Conservation (phyloP, 2,888 invertebrate genomes). For the Biston stratarius region DNA sequence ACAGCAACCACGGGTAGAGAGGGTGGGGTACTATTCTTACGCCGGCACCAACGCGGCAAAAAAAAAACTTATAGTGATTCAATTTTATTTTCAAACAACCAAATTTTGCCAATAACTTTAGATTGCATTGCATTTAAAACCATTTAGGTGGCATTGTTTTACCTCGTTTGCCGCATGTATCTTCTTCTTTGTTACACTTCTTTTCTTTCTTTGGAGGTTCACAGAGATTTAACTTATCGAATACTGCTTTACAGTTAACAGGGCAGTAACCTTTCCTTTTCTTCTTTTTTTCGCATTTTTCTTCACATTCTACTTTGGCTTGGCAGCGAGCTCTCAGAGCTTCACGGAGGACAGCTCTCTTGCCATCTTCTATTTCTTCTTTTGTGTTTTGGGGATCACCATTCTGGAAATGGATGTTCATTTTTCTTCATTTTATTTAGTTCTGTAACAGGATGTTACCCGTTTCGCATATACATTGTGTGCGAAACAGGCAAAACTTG, state of each 20-base stretch:
- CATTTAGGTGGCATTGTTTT: conserved; percentile 27
- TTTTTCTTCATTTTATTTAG: background rate
- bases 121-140: background rate
- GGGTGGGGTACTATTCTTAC: too few relatives aligned
- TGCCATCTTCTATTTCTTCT: conserved; percentile 1
- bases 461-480: too few relatives aligned
- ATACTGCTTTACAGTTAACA: conserved; percentile 20
- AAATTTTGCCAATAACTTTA: background rate
- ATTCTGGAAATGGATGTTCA: background rate
- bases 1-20: too few relatives aligned
- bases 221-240: conserved; percentile 21
- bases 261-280: conserved; percentile 3
- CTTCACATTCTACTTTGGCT: conserved; percentile 8
- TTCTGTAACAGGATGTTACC: background rate
- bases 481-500: too few relatives aligned
- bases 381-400: background rate
- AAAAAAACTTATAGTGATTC: background rate
- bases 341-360: background rate
- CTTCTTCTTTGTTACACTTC: conserved; percentile 1
- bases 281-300: conserved; percentile 12
- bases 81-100: background rate
- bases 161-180: conserved; percentile 6
- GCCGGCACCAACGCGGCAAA: too few relatives aligned
- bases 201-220: conserved; percentile 9
- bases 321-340: conserved; percentile 16